Percentiles rank a stretch among this genome's conserved stretches.
phyloP scores from a whole-genome alignment of 2,888 invertebrate species.

The Sipha maydis region DNA sequence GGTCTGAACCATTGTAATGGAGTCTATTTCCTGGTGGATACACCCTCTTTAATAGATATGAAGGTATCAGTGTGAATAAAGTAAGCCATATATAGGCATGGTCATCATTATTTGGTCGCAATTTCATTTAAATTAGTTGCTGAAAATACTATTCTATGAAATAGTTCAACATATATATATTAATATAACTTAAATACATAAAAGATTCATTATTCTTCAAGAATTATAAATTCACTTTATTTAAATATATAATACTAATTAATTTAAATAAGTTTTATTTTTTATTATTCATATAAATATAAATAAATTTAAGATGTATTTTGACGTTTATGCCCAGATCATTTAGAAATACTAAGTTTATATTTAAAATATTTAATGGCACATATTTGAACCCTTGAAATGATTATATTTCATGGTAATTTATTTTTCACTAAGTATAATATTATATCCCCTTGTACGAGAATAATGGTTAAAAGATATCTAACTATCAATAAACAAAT shows the following conservation, averaged over 20 bases:
- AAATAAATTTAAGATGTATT: not conserved
- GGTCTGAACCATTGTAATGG: too few relatives aligned
- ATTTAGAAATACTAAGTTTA: not conserved
- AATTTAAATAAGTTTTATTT: too few relatives aligned
- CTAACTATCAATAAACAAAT: too few relatives aligned
- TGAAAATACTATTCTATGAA: not conserved
- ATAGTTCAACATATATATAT: not conserved
- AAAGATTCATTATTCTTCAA: not conserved
- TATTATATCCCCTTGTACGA: not conserved
- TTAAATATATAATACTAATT: not conserved
- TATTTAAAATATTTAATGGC: not conserved
- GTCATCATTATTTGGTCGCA: not conserved
- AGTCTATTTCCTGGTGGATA: too few relatives aligned
- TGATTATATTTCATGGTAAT: not conserved
- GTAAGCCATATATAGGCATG: too few relatives aligned
- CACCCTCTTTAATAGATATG: too few relatives aligned
- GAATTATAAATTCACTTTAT: not conserved
- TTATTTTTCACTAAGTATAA: not conserved
- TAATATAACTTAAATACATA: not conserved
- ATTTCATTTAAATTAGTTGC: not conserved
- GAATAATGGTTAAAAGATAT: too few relatives aligned
- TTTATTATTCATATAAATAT: not conserved
- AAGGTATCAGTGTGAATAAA: too few relatives aligned
- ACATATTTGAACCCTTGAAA: not conserved
- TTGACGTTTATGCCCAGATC: not conserved